Percentiles rank a stretch among this genome's conserved stretches.
These are phyloP conservation scores for Drosophila kambysellisi DNA, from an alignment of 2,888 invertebrate genomes.

Conservation along the genomic window DNA sequence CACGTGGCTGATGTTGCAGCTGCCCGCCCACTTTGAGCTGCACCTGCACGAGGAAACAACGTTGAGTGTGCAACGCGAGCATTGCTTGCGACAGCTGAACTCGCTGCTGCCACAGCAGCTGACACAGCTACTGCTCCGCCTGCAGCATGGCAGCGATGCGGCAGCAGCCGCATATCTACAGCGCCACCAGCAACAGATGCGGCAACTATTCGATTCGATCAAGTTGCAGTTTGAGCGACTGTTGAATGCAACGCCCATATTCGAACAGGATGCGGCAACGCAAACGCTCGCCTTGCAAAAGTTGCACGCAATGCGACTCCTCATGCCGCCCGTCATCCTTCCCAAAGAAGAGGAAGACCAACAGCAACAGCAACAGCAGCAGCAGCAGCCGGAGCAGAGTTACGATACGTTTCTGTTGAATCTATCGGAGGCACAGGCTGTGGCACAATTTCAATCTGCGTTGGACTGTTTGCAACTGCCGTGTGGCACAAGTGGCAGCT, in stretches of 20 bases:
- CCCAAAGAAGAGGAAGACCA: background rate
- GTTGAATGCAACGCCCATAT: constrained; percentile 68
- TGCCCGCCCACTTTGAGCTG: constrained; percentile 79
- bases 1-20: constrained; percentile 76
- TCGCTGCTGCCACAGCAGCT: constrained; percentile 71
- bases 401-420: constrained; percentile 74
- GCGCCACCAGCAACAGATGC: constrained; percentile 42
- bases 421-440: constrained; percentile 51
- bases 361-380: background rate
- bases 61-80: constrained; percentile 60
- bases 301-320: constrained; percentile 70
- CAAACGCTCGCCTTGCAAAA: constrained; percentile 70
- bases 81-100: constrained; percentile 71
- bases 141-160: constrained; percentile 62
- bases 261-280: constrained; percentile 64
- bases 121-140: constrained; percentile 58
- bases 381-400: constrained; percentile 11
- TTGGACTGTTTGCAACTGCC: constrained; percentile 44
- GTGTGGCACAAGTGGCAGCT: constrained; percentile 13
- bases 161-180: constrained; percentile 34
- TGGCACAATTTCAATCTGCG: constrained; percentile 45
- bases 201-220: constrained; percentile 61
- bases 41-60: constrained; percentile 70
- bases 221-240: constrained; percentile 75
- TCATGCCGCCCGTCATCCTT: constrained; percentile 52